Evolutionary conservation across 1,140 invertebrate genomes (phyloP).

Genomic region (Thalassaphorura encarpata): DNA sequence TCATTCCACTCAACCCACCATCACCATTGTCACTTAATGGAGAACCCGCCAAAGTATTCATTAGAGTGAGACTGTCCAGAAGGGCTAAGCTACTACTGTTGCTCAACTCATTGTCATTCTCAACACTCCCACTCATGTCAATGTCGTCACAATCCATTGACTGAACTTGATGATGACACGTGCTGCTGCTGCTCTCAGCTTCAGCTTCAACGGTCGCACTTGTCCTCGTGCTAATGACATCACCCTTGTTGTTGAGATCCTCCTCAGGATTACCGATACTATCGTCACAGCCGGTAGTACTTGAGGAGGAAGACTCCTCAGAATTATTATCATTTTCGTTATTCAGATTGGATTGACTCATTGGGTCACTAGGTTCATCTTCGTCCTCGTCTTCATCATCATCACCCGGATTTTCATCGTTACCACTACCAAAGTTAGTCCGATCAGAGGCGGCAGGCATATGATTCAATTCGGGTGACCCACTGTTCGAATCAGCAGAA

Average conservation of each 20-base stretch:
- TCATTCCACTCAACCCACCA: conserved; percentile 19
- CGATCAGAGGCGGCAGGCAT: not conserved
- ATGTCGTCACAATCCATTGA: too few species aligned
- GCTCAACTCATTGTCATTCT: not conserved
- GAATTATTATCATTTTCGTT: too few species aligned
- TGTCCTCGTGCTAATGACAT: too few species aligned
- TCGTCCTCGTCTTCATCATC: conserved; percentile 11
- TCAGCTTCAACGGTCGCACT: too few species aligned
- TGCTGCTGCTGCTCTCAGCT: too few species aligned
- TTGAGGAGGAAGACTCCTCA: not conserved
- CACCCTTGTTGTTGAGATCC: not conserved
- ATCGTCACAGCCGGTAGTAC: not conserved
- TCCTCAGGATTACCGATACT: not conserved
- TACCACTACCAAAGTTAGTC: not conserved
- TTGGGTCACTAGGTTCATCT: not conserved
- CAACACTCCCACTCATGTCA: not conserved
- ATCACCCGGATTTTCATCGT: conserved; percentile 1
- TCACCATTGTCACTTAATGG: too few species aligned
- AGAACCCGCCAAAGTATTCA: too few species aligned
- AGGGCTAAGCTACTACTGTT: conserved; percentile 3
- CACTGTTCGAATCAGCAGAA: not conserved
- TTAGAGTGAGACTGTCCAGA: conserved; percentile 1
- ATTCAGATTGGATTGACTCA: too few species aligned
- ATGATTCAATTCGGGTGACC: not conserved
- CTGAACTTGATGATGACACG: not conserved